Base-by-base conservation (phyloP, 2,113 vertebrate genomes). In the Rhipidura dahli region DNA sequence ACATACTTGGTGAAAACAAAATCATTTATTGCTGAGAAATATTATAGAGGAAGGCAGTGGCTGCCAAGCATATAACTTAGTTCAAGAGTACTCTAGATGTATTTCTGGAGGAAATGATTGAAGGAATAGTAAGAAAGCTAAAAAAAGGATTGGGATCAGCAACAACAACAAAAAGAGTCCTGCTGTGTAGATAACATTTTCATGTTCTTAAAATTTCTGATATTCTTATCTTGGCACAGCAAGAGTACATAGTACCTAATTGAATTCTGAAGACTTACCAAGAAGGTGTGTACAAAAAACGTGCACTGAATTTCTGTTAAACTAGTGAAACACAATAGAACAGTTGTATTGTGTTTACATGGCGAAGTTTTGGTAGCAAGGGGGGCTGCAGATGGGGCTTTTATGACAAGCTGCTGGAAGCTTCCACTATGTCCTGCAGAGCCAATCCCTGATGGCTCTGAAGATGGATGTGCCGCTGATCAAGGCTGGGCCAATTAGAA, bases 161-260 rank as follows among this genome's bases (percentile, higher is more conserved):
- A 88, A 27, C 69, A 83, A 19, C 42, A 87, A 86, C 27, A 91
- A n/a, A 14, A 42, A 51, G 42, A 63, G 6, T 11, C 45, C 33
- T 56, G 53, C 73, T 94, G 39, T 15, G 22, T 53, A 93, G 94
- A 57, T 85, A 97, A 93, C 6, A 65, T 87, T 90, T 90, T 82
- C 50, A 39, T n/a, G 20, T 75, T 75, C 47, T 53, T 79, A 60
- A 79, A 91, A 35, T 57, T 94, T 87, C 61, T 91, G 40, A 65
- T 94, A 84, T 75, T 92, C 47, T 95, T 87, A 95, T 87, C 93
- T 91, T 57, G 15, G n/a, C 69, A 87, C 77, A 96, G 87, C 77
- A 95, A 65, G 69, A 70, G n/a, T 82, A 20, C 7, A 5, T 11
- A 42, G 44, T 45, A n/a, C 18, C 82, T 93, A 94, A 89, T 33